Conservation (phyloP, 2,888 invertebrate genomes). For the Metellina segmentata region DNA sequence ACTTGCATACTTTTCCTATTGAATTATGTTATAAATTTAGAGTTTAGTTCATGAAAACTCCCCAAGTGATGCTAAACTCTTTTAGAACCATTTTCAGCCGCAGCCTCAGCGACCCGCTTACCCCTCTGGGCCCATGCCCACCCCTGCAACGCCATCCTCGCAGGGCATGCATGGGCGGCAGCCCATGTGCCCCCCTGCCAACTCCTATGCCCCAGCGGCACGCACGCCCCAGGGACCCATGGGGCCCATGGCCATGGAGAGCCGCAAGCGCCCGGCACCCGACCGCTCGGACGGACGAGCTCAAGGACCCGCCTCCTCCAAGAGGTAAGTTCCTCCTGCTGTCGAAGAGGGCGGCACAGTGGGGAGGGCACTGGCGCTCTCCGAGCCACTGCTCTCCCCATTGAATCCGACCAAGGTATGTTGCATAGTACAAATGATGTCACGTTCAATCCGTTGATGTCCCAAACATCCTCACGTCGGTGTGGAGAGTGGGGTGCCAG, state of each 20-base stretch:
- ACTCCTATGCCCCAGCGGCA: conserved; percentile 37
- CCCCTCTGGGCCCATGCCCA: conserved; percentile 48
- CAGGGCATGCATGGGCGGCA: conserved; percentile 57
- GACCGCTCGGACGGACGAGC: conserved; percentile 56
- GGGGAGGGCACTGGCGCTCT: too few species aligned
- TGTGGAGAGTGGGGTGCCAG: too few species aligned
- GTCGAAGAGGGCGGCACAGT: too few species aligned
- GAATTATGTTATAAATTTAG: too few species aligned
- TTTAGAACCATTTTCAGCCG: conserved; percentile 57
- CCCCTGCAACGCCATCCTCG: conserved; percentile 57
- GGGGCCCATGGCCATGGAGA: conserved; percentile 73
- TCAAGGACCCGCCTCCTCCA: conserved; percentile 66
- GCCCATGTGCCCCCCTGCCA: conserved; percentile 69
- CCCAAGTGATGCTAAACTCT: conserved; percentile 9
- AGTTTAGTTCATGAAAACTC: too few species aligned
- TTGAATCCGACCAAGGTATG: too few species aligned
- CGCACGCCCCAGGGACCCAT: conserved; percentile 63
- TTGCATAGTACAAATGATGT: too few species aligned
- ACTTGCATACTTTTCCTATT: too few species aligned
- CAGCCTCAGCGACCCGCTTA: conserved; percentile 68
- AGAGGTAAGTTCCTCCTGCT: conserved; percentile 41
- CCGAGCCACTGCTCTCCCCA: too few species aligned
- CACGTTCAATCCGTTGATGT: too few species aligned
- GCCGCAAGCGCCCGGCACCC: conserved; percentile 71
- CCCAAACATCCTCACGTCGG: too few species aligned